Conservation (phyloP, 2,113 vertebrate genomes). For the Lucifuga dentata region DNA sequence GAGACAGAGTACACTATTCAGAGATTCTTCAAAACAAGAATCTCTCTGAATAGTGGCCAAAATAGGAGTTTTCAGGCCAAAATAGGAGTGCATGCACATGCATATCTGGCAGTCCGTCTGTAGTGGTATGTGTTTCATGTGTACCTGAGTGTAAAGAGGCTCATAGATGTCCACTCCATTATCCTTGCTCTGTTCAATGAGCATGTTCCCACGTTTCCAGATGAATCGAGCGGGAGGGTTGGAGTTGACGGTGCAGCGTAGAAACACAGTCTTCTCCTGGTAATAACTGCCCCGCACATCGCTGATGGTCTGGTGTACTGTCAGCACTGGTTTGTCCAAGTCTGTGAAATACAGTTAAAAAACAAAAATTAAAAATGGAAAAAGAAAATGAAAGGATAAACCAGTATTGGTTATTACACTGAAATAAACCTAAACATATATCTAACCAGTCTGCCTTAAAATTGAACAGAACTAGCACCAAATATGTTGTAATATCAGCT, state of each 20-base stretch:
- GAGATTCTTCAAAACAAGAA: too few relatives aligned
- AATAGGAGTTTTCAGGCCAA: too few relatives aligned
- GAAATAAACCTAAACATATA: too few relatives aligned
- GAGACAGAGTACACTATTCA: not conserved
- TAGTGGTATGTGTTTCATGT: not conserved
- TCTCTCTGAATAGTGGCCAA: too few relatives aligned
- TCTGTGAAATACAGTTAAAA: conserved; percentile 79
- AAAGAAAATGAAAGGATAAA: not conserved
- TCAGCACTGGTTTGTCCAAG: conserved; percentile 93
- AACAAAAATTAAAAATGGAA: conserved; percentile 28
- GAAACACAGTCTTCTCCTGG: conserved; percentile 98
- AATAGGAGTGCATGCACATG: not conserved
- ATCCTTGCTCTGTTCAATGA: conserved; percentile 95
- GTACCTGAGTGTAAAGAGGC: conserved; percentile 95
- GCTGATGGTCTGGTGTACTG: conserved; percentile 96
- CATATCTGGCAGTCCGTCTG: conserved; percentile 8
- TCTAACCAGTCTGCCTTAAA: too few relatives aligned
- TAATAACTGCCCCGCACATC: conserved; percentile 97
- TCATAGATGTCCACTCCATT: conserved; percentile 98
- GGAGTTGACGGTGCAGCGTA: conserved; percentile 97
- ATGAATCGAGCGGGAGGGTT: conserved; percentile 98
- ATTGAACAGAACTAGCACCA: too few relatives aligned
- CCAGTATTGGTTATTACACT: too few relatives aligned
- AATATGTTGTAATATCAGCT: too few relatives aligned
- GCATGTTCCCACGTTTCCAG: conserved; percentile 91